Base-by-base conservation (phyloP, 2,888 invertebrate species). In the Disparrhopalites patrizii region DNA sequence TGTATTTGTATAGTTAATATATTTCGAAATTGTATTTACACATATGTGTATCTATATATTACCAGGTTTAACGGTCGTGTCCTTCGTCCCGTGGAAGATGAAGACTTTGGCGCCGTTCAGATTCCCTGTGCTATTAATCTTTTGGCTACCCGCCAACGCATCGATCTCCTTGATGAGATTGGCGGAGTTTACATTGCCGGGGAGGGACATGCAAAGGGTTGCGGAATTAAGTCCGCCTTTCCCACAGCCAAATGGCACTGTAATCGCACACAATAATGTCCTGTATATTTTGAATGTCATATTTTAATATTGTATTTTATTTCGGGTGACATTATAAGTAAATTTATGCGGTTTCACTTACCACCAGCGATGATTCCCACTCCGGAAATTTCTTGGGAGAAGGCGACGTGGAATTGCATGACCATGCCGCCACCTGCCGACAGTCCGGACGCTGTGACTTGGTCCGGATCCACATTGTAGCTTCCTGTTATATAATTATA, bases 401-500 rank as follows among this genome's bases (percentile, higher is more conserved):
- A 76, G 3, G 77, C 77, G 33, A 79, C 77, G 70, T 79, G 79
- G 62, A 78, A 75, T 71, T 79, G 79, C 31, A 77, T 75, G 27
- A 78, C 78, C 77, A 79, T 78, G 61, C 75, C 76, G 8, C 76
- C 79, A 2, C 79, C 79, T 8, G 78, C 76, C 3, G 78, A 78
- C 18, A 79, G 72, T 0, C 79, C 79, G 4, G 79, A 79, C 4
- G 78, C 76, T 0, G 78, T 78, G 1, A 78, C 68, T 2, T 70
- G 65, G 4, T 68, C 60, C 0, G 65, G 67, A 57, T 78, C 77
- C 3, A 78, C 77, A 73, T 78, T 77, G 71, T 77, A 78, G 7
- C 68, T 68, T 23, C 73, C 78, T 78, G 25, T 50, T n/a, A n/a
- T n/a, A n/a, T n/a, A n/a, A n/a, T n/a, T n/a, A n/a, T n/a, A n/a